Conservation (phyloP, 1,140 invertebrate genomes). For the Pseudomyrmex sp. region DNA sequence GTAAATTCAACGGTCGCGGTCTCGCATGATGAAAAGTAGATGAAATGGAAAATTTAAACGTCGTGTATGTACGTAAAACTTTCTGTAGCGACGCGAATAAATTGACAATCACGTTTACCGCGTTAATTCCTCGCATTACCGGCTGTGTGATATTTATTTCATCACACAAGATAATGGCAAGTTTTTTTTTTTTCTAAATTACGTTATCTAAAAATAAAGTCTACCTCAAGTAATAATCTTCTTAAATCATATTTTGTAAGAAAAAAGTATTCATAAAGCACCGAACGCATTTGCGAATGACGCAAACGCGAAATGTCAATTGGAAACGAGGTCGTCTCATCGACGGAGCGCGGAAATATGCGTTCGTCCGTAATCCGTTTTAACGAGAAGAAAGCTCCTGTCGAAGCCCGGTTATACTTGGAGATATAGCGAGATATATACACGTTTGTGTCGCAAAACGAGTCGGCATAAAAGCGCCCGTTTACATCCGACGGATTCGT, state of each 20-base stretch:
- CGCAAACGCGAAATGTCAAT: neutral
- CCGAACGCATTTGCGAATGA: neutral
- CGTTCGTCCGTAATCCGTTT: slow-evolving; percentile 43
- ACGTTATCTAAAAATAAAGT: neutral
- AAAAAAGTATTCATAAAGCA: neutral
- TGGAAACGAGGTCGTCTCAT: slow-evolving; percentile 51
- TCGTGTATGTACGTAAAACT: neutral
- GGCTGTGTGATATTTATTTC: no score
- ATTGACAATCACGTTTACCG: neutral
- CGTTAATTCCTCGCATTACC: no score
- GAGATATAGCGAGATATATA: slow-evolving; percentile 8
- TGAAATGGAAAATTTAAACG: slow-evolving; percentile 9
- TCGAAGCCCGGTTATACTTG: neutral
- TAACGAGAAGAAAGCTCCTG: slow-evolving; percentile 51
- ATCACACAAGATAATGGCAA: no score
- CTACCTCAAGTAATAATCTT: neutral
- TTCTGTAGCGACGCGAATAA: slow-evolving; percentile 5
- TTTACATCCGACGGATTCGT: neutral
- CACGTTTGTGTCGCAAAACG: slow-evolving; percentile 25
- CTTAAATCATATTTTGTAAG: no score
- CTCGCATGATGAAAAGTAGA: neutral
- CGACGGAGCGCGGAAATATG: slow-evolving; percentile 25
- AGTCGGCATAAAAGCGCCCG: slow-evolving; percentile 37
- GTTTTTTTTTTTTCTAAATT: no score
- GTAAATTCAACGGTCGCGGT: neutral